Evolutionary conservation across 1,140 invertebrate genomes (phyloP).

Genomic region (Ruditapes philippinarum): DNA sequence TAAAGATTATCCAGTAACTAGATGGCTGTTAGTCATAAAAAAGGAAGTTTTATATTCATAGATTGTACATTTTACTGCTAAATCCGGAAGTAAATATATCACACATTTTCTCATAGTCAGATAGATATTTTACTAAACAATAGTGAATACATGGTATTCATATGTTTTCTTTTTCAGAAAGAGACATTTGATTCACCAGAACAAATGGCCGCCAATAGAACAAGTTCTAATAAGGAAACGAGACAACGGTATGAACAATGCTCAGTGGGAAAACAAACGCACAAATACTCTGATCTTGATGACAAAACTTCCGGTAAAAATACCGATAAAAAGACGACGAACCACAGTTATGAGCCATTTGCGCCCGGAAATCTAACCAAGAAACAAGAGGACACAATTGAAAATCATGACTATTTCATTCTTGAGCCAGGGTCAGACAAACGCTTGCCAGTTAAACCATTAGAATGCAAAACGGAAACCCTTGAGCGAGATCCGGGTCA

Average conservation of each 20-base stretch:
- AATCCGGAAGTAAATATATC: no score
- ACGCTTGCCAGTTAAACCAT: slow-evolving; percentile 16
- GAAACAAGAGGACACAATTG: neutral
- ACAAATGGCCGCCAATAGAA: no score
- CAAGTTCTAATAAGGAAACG: no score
- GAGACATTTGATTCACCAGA: neutral
- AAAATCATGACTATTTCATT: slow-evolving; percentile 23
- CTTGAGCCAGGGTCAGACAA: slow-evolving; percentile 29
- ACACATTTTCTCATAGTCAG: no score
- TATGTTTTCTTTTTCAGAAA: neutral
- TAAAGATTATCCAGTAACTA: no score
- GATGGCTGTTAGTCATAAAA: no score
- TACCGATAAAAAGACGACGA: neutral
- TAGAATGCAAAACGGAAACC: neutral
- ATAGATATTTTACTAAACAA: no score
- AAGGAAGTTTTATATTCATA: no score
- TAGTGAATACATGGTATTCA: no score
- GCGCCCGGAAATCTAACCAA: neutral
- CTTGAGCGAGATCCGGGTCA: neutral
- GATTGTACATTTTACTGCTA: no score
- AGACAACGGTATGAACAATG: neutral
- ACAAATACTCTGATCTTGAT: neutral
- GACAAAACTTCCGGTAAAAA: no score
- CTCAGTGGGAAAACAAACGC: neutral
- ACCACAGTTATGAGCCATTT: neutral